phyloP scores from a whole-genome alignment of 2,888 invertebrate species.

The Cheilosia grossa region DNA sequence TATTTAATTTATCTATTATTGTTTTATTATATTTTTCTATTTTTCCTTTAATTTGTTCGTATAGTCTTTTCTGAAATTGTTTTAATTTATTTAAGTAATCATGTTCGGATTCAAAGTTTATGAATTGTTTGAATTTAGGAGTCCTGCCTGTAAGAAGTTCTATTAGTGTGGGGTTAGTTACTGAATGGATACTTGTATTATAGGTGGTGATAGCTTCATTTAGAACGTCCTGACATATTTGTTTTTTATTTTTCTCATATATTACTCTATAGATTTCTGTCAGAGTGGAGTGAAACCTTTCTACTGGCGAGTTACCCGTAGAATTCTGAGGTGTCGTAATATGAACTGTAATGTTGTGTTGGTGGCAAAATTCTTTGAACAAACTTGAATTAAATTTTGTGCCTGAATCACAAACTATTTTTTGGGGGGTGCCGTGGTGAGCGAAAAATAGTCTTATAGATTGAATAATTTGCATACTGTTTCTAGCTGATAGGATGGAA shows the following conservation, averaged over 20 bases:
- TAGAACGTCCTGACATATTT: conserved; percentile 41
- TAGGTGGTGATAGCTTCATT: conserved; percentile 57
- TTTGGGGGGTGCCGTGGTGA: conserved; percentile 49
- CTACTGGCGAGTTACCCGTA: conserved; percentile 62
- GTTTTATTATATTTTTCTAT: conserved; percentile 22
- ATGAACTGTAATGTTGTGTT: conserved; percentile 40
- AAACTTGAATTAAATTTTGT: conserved; percentile 53
- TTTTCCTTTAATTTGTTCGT: conserved; percentile 23
- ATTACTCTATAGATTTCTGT: conserved; percentile 60
- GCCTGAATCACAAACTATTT: conserved; percentile 64
- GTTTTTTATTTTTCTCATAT: conserved; percentile 12
- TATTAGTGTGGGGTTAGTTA: conserved; percentile 60
- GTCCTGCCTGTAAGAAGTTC: conserved; percentile 59
- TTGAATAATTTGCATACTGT: conserved; percentile 8
- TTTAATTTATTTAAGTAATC: conserved; percentile 35
- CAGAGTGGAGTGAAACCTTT: conserved; percentile 53
- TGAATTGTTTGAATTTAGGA: conserved; percentile 25
- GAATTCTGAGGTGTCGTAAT: conserved; percentile 65
- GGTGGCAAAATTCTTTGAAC: conserved; percentile 63
- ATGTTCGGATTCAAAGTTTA: conserved; percentile 17
- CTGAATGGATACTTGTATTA: conserved; percentile 48
- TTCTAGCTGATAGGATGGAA: background rate
- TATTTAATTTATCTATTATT: conserved; percentile 28
- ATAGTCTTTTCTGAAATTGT: conserved; percentile 25
- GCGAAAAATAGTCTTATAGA: conserved; percentile 38